Evolutionary conservation across 2,113 vertebrate genomes (phyloP), one percentile per base, ranked within the genome.

Genomic region (Leuciscus idus): DNA sequence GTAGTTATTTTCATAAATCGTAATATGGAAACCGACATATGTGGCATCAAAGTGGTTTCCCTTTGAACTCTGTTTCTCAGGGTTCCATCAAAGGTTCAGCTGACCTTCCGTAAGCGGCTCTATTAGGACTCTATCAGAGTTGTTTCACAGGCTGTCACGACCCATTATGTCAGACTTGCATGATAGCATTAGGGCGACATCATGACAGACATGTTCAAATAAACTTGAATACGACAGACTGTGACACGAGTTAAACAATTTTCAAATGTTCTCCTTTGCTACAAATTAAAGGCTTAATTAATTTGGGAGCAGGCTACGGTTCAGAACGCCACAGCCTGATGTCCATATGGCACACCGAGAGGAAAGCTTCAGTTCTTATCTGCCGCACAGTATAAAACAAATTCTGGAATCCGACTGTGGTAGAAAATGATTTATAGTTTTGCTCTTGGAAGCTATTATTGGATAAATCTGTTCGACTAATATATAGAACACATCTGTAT

Each of bases 231-330:
- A 72, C 19, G 66, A 57, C 81, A 61, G 62, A 76, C 61, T 70
- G 30, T 83, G 48, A 77, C 77, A 79, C 15, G 61, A 39, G 75
- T 61, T 84, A 33, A 33, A 30, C 75, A 74, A 26, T 15, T 75
- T 81, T 57, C 70, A 26, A 75, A 52, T 73, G 23, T 43, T 43
- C 81, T 26, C 70, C 36, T 46, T 68, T 82, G 70, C 43, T 52
- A 9, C 73, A 82, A 82, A 86, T 82, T 48, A 76, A 66, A 28
- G 13, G 19, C 21, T 61, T 82, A 82, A 75, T 86, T 81, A 82
- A 86, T 79, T 23, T 73, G 70, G 46, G n/a, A 55, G 79, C 68
- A 76, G 78, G 85, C 85, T 76, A 64, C 28, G 57, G 85, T 64
- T 86, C 79, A 64, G 70, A 76, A 52, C 55, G 10, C 68, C 70